Evolutionary conservation across 92 coral and sea anemone genomes (phyloP).

Genomic region (Muricea muricata): DNA sequence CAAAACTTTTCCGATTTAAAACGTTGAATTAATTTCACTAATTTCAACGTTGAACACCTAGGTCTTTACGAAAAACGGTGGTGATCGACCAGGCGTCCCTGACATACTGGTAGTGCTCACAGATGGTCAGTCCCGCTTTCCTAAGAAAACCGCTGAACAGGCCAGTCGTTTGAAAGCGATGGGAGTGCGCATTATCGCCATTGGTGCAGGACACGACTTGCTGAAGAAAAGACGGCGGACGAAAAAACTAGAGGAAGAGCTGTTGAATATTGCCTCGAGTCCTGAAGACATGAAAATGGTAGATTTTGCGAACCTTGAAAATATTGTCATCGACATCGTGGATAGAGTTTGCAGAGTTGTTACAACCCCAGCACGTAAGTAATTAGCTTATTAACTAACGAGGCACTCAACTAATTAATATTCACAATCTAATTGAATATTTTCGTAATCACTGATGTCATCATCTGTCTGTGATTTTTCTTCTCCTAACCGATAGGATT

Average conservation of each 20-base stretch:
- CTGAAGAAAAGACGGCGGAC: too few relatives aligned
- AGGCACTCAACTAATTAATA: background rate
- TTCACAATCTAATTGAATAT: background rate
- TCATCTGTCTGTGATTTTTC: too few relatives aligned
- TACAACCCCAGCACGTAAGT: conserved; percentile 37
- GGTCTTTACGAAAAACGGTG: conserved; percentile 19
- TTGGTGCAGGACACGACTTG: background rate
- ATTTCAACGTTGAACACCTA: background rate
- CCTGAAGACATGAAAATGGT: conserved; percentile 29
- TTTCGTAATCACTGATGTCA: too few relatives aligned
- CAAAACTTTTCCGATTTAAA: too few relatives aligned
- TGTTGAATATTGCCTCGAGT: conserved; percentile 19
- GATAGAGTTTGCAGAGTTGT: conserved; percentile 17
- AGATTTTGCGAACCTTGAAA: background rate
- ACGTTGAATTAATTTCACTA: too few relatives aligned
- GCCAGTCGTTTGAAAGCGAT: background rate
- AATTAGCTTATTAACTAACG: background rate
- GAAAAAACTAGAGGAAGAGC: background rate
- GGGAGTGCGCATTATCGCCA: conserved; percentile 38
- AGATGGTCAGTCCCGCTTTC: background rate
- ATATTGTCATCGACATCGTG: background rate
- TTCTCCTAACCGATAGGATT: too few relatives aligned
- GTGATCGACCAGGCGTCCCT: conserved; percentile 26
- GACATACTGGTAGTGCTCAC: conserved; percentile 22
- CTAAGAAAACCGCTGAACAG: background rate